phyloP scores from a whole-genome alignment of 1,140 invertebrate genomes.

The Pseudomyrmex cubaensis region DNA sequence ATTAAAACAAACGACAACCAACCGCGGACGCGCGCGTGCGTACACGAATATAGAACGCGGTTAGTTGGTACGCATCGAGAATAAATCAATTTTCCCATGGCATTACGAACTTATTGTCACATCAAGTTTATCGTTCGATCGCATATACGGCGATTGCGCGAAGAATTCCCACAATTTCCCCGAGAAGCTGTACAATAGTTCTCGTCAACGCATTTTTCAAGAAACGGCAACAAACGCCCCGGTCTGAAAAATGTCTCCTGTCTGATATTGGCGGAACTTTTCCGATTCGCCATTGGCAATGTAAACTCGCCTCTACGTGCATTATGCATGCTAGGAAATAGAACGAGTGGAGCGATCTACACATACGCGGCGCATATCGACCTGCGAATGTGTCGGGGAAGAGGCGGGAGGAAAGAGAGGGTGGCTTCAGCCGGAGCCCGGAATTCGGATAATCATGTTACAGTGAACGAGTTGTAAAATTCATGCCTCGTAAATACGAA shows the following conservation, averaged over 20 bases:
- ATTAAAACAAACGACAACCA: conserved; percentile 72
- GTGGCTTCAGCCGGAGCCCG: conserved; percentile 19
- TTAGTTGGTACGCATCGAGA: conserved; percentile 56
- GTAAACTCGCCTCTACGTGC: conserved; percentile 68
- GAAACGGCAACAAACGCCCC: conserved; percentile 37
- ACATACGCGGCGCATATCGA: conserved; percentile 51
- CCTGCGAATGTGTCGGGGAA: conserved; percentile 8
- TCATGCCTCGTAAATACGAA: conserved; percentile 75
- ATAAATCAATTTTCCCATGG: conserved; percentile 8
- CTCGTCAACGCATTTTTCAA: conserved; percentile 40
- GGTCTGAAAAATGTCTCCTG: conserved; percentile 48
- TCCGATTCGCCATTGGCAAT: conserved; percentile 65
- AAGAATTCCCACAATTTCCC: conserved; percentile 43
- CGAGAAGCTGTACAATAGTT: conserved; percentile 20
- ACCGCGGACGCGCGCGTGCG: not conserved
- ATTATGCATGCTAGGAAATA: conserved; percentile 74
- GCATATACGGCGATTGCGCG: not conserved
- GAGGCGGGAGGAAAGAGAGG: not conserved
- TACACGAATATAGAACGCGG: conserved; percentile 34
- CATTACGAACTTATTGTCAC: not conserved
- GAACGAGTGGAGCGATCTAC: conserved; percentile 63
- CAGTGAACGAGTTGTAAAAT: conserved; percentile 77
- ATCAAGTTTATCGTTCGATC: not conserved
- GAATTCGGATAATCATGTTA: conserved; percentile 74
- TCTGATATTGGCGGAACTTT: conserved; percentile 59